A percentile compares a stretch with the other conserved stretches of the same genome.
Conservation (phyloP, 2,888 invertebrate genomes). For the Ennomos fuscantarius region DNA sequence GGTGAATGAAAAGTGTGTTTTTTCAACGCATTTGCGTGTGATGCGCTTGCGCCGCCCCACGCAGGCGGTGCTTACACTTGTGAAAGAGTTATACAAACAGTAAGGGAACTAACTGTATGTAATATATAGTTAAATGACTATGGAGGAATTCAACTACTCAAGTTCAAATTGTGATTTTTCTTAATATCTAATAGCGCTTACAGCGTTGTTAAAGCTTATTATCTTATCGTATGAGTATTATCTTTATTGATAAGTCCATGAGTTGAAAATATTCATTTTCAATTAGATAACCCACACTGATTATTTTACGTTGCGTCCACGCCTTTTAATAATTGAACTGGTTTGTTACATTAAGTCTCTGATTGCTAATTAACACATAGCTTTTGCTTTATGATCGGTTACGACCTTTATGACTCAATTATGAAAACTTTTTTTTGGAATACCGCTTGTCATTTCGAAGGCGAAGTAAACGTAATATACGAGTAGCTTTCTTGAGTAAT, state of each 20-base stretch:
- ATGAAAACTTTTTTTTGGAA: slow-evolving; percentile 23
- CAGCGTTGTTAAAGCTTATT: too few relatives aligned
- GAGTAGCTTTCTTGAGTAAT: neutral
- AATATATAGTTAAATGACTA: neutral
- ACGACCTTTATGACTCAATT: slow-evolving; percentile 31
- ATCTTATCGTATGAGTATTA: too few relatives aligned
- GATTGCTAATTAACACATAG: slow-evolving; percentile 35
- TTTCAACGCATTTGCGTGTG: slow-evolving; percentile 42
- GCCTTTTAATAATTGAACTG: slow-evolving; percentile 50
- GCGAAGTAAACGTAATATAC: neutral
- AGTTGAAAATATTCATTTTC: too few relatives aligned
- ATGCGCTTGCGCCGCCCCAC: slow-evolving; percentile 54
- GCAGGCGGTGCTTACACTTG: slow-evolving; percentile 49
- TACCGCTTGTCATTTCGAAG: slow-evolving; percentile 18
- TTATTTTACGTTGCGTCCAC: slow-evolving; percentile 5
- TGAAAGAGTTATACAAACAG: slow-evolving; percentile 6
- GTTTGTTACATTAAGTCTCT: slow-evolving; percentile 28
- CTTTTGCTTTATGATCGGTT: slow-evolving; percentile 31
- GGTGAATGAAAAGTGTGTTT: slow-evolving; percentile 45
- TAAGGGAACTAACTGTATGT: slow-evolving; percentile 5
- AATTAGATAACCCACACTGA: slow-evolving; percentile 9
- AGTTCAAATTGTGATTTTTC: too few relatives aligned
- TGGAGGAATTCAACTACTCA: too few relatives aligned
- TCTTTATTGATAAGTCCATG: too few relatives aligned
- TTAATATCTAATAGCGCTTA: too few relatives aligned